Evolutionary conservation across 2,113 vertebrate genomes (phyloP).

Genomic region (Tetrax tetrax): DNA sequence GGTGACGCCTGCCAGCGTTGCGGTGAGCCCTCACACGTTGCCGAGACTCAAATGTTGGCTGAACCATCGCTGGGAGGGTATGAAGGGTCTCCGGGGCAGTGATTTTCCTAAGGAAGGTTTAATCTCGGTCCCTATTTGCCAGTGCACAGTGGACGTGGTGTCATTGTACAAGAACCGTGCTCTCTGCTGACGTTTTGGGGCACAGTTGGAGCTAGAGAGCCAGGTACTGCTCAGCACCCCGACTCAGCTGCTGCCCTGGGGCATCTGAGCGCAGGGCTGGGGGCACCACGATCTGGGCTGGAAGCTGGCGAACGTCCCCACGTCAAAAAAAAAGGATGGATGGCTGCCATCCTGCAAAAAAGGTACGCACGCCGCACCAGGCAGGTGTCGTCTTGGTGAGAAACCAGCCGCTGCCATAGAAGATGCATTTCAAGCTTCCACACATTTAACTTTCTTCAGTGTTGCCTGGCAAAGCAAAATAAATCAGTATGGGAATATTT

Average conservation of each 20-base stretch:
- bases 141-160: rapidly evolving
- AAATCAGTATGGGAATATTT: constrained; percentile 42
- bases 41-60: background rate
- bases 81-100: background rate
- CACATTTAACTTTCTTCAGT: background rate
- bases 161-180: background rate
- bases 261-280: background rate
- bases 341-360: no score
- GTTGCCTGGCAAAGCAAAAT: constrained; percentile 37
- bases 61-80: background rate
- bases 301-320: background rate
- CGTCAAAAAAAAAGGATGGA: background rate
- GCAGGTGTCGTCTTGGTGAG: no score
- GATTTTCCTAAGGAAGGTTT: background rate
- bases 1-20: background rate
- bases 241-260: background rate
- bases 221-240: background rate
- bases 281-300: background rate
- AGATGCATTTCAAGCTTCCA: background rate
- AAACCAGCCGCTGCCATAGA: background rate
- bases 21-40: background rate
- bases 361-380: no score
- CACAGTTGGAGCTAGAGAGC: background rate
- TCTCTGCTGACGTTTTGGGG: background rate
- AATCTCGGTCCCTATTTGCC: background rate